Evolutionary conservation across 2,888 invertebrate species (phyloP).

Genomic region (Eristalinus sepulchralis): DNA sequence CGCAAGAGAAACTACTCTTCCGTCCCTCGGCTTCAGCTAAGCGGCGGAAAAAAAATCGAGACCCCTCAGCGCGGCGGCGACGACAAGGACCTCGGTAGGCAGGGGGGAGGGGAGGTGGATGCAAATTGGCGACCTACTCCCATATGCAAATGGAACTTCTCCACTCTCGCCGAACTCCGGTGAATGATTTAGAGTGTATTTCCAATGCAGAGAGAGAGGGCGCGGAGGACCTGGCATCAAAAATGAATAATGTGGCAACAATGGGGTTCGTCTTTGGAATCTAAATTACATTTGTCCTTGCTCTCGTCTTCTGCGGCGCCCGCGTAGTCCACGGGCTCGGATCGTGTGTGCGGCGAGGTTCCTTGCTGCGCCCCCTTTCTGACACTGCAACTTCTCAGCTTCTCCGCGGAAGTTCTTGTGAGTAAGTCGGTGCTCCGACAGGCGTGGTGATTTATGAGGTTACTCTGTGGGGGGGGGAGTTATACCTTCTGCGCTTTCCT

Average conservation of each 20-base stretch:
- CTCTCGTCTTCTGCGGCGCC: not conserved
- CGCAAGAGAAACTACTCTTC: slow-evolving; percentile 16
- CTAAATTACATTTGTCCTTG: slow-evolving; percentile 52
- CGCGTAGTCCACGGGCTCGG: not conserved
- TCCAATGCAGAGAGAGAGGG: not conserved
- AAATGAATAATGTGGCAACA: slow-evolving; percentile 68
- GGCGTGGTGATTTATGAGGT: slow-evolving; percentile 41
- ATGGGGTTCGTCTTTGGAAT: slow-evolving; percentile 47
- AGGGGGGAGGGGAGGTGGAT: slow-evolving; percentile 31
- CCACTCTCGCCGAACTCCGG: slow-evolving; percentile 28
- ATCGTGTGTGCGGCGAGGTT: not conserved
- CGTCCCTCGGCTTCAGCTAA: slow-evolving; percentile 33
- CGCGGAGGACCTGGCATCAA: slow-evolving; percentile 31
- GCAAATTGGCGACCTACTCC: slow-evolving; percentile 68
- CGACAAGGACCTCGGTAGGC: slow-evolving; percentile 44
- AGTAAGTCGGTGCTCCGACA: slow-evolving; percentile 6
- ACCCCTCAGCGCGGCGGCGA: slow-evolving; percentile 35
- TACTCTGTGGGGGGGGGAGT: slow-evolving; percentile 6
- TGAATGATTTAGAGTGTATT: slow-evolving; percentile 3
- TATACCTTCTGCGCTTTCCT: no score
- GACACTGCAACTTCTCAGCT: slow-evolving; percentile 46
- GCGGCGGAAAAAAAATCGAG: slow-evolving; percentile 39
- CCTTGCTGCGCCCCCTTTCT: slow-evolving; percentile 31
- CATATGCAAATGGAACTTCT: slow-evolving; percentile 69
- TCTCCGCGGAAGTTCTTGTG: slow-evolving; percentile 18